phyloP scores from a whole-genome alignment of 1,140 invertebrate species.

The Anoplolepis gracilipes region DNA sequence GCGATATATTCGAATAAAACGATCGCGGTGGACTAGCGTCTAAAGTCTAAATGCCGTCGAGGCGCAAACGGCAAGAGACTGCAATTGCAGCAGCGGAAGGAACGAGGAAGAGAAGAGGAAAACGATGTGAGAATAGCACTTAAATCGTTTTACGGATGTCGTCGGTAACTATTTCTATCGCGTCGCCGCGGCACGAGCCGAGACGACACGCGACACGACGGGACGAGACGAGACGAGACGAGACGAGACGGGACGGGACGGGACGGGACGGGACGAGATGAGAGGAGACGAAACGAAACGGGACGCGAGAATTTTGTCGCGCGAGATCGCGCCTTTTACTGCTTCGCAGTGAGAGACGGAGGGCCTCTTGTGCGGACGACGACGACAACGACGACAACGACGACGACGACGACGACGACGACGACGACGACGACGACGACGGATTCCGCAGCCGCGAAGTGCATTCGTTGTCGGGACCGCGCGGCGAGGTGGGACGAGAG shows the following conservation, averaged over 20 bases:
- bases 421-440: background rate
- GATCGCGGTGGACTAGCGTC: constrained; percentile 31
- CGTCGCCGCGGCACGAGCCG: constrained; percentile 41
- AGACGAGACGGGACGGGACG: background rate
- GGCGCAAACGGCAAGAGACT: constrained; percentile 22
- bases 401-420: background rate
- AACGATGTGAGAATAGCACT: constrained; percentile 49
- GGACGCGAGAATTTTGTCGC: constrained; percentile 48
- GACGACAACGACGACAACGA: background rate
- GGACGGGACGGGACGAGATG: background rate
- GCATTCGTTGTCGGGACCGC: constrained; percentile 33
- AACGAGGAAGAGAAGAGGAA: constrained; percentile 31
- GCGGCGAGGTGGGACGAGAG: constrained; percentile 30
- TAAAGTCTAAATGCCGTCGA: constrained; percentile 34
- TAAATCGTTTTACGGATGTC: constrained; percentile 62
- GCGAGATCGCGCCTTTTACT: constrained; percentile 60
- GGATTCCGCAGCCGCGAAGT: background rate
- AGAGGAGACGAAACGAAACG: constrained; percentile 8
- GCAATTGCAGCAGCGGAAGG: constrained; percentile 35
- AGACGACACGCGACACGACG: constrained; percentile 39
- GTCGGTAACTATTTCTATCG: constrained; percentile 60
- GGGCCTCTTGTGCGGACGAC: background rate
- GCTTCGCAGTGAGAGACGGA: constrained; percentile 5
- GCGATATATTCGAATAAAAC: constrained; percentile 50
- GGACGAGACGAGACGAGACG: background rate